Evolutionary conservation across 2,888 invertebrate species (phyloP).

Genomic region (Coelinius sp.): DNA sequence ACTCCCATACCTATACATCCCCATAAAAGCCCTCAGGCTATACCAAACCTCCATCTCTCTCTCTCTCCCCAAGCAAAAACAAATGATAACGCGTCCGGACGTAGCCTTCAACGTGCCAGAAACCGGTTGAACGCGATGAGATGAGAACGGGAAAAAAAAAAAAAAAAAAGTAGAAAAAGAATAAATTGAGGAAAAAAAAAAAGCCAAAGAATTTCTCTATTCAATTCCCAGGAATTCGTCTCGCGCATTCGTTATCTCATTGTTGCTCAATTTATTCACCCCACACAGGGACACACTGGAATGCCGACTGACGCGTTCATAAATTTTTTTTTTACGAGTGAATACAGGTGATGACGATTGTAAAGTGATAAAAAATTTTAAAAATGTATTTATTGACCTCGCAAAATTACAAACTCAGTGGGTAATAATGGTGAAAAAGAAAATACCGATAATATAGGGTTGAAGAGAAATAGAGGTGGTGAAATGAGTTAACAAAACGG

Average conservation of each 20-base stretch:
- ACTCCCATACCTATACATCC: neutral
- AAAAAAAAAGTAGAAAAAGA: neutral
- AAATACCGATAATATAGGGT: neutral
- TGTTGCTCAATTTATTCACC: constrained; percentile 39
- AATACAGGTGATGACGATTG: constrained; percentile 7
- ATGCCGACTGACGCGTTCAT: constrained; percentile 20
- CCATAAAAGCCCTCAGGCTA: constrained; percentile 18
- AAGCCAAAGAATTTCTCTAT: constrained; percentile 22
- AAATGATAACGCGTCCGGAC: constrained; percentile 33
- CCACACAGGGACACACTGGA: constrained; percentile 9
- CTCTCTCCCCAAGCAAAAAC: constrained; percentile 12
- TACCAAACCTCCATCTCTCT: constrained; percentile 28
- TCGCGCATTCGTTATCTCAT: constrained; percentile 23
- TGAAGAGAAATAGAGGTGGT: constrained; percentile 18
- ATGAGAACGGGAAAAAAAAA: neutral
- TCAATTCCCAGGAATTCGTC: constrained; percentile 14
- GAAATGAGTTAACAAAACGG: constrained; percentile 55
- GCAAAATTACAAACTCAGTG: too few relatives aligned
- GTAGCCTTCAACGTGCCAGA: constrained; percentile 33
- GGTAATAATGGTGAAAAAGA: too few relatives aligned
- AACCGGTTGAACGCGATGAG: constrained; percentile 33
- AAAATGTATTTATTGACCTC: neutral
- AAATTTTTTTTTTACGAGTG: constrained; percentile 25
- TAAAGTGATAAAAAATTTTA: neutral
- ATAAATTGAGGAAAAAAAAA: neutral